phyloP scores from a whole-genome alignment of 2,113 vertebrate species.

The Daubentonia madagascariensis region DNA sequence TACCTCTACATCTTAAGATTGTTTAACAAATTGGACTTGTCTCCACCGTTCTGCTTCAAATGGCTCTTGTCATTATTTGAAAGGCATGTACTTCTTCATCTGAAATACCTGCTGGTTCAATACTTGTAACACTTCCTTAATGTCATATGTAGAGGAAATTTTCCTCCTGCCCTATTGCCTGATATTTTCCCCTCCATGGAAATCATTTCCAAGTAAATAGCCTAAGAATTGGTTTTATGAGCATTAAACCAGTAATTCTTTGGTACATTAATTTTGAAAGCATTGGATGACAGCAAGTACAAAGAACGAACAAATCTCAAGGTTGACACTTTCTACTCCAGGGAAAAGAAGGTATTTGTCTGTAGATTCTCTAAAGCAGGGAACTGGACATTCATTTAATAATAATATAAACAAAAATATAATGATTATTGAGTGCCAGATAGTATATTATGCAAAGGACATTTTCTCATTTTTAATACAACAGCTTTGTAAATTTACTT shows the following conservation, averaged over 20 bases:
- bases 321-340: constrained; percentile 43
- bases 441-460: constrained; percentile 14
- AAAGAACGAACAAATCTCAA: constrained; percentile 58
- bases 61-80: constrained; percentile 45
- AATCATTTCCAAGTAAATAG: constrained; percentile 70
- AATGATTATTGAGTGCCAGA: constrained; percentile 17
- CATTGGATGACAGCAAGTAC: not conserved
- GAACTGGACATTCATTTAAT: constrained; percentile 45
- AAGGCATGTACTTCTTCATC: constrained; percentile 48
- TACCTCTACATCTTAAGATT: constrained; percentile 38
- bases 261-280: constrained; percentile 68
- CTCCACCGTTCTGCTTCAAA: constrained; percentile 38
- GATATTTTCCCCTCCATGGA: constrained; percentile 30
- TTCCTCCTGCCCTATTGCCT: constrained; percentile 51
- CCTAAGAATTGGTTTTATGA: constrained; percentile 62
- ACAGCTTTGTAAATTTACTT: not conserved
- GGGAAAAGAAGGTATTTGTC: constrained; percentile 34
- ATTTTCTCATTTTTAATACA: constrained; percentile 49
- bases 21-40: constrained; percentile 59
- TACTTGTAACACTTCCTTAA: constrained; percentile 41
- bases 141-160: constrained; percentile 59
- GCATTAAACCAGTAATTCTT: constrained; percentile 66
- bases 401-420: constrained; percentile 36
- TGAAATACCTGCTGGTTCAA: constrained; percentile 53
- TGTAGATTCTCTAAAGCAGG: constrained; percentile 28